These are phyloP conservation scores for Rhinogobio ventralis DNA, from an alignment of 2,797 vertebrate species.

Conservation along the genomic window DNA sequence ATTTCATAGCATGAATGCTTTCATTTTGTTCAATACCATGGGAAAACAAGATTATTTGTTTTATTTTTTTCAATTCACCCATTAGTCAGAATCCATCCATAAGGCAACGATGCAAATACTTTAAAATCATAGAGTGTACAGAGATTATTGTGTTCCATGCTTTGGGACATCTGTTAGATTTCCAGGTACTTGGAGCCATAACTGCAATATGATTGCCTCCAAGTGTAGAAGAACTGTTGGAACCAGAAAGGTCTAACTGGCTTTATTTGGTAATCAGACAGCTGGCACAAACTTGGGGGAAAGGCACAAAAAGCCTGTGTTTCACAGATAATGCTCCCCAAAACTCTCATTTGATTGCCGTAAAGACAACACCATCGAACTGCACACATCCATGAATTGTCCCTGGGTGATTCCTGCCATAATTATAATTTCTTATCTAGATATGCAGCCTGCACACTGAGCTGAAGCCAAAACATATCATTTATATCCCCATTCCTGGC, in stretches of 20 bases:
- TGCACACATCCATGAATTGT: constrained; percentile 43
- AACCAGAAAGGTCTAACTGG: constrained; percentile 18
- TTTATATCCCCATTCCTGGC: constrained; percentile 26
- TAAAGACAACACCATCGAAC: constrained; percentile 50
- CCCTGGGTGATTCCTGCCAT: constrained; percentile 50
- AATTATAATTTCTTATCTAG: constrained; percentile 60
- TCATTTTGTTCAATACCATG: not conserved
- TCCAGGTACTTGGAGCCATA: constrained; percentile 21
- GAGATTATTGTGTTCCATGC: not conserved
- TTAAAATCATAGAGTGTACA: not conserved
- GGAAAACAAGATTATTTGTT: not conserved
- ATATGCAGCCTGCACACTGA: constrained; percentile 51
- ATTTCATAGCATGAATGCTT: not conserved
- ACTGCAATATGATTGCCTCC: constrained; percentile 20
- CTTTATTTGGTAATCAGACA: constrained; percentile 33
- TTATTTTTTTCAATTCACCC: not conserved
- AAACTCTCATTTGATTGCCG: constrained; percentile 43
- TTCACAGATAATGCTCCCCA: constrained; percentile 47
- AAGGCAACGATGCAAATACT: not conserved
- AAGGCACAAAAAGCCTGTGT: constrained; percentile 49
- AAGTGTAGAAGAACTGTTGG: constrained; percentile 20
- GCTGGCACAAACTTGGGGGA: constrained; percentile 9
- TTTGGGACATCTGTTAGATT: constrained; percentile 29
- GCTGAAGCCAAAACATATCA: constrained; percentile 37
- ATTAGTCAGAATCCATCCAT: not conserved